A percentile compares a stretch with the other conserved stretches of the same genome.
Evolutionary conservation across 1,140 invertebrate species (phyloP).

Genomic region (Lanistes nyassanus): DNA sequence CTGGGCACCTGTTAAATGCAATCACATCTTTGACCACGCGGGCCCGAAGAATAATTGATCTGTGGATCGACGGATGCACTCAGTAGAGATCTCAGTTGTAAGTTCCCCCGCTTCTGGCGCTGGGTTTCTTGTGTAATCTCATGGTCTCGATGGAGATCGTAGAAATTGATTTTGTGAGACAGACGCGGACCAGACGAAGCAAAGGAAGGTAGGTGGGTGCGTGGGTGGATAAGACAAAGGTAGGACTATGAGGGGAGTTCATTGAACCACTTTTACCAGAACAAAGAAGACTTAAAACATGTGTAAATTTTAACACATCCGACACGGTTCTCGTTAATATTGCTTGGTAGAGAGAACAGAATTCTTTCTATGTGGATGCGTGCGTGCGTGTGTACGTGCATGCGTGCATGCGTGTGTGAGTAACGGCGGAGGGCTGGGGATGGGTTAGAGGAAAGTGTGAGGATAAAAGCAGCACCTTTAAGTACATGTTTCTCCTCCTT

Average conservation of each 20-base stretch:
- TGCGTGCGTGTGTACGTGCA: slow-evolving; percentile 6
- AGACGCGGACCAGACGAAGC: not conserved
- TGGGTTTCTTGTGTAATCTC: no score
- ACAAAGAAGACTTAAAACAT: not conserved
- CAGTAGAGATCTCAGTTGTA: no score
- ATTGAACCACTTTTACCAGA: not conserved
- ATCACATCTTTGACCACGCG: no score
- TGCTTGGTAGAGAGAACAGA: not conserved
- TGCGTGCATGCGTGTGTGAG: slow-evolving; percentile 2
- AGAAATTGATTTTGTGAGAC: no score
- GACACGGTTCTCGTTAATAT: no score
- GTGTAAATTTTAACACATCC: no score
- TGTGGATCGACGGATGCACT: no score
- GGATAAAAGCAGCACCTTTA: not conserved
- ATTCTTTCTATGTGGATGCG: not conserved
- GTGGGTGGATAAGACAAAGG: not conserved
- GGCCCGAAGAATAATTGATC: no score
- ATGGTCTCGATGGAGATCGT: no score
- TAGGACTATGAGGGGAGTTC: not conserved
- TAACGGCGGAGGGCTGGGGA: not conserved
- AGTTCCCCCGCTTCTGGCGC: no score
- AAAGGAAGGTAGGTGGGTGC: not conserved
- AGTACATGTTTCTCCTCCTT: not conserved
- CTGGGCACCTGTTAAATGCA: no score
- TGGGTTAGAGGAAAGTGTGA: not conserved